Conservation (phyloP, 2,888 invertebrate genomes). For the Bibio marci region DNA sequence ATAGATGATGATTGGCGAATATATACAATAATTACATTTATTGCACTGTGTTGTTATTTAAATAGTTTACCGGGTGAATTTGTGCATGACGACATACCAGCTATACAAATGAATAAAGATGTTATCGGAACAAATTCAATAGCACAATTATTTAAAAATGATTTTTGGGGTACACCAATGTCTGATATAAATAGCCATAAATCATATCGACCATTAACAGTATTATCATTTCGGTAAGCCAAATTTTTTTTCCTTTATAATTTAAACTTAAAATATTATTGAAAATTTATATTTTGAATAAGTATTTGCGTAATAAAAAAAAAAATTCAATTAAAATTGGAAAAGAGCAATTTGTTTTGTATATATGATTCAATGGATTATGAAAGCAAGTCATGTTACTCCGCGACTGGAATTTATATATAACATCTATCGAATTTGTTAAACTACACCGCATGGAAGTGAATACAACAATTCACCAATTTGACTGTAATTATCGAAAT, state of each 20-base stretch:
- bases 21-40: constrained; percentile 44
- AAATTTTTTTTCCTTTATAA: neutral
- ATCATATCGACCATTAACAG: constrained; percentile 71
- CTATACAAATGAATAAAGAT: constrained; percentile 64
- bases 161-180: constrained; percentile 86
- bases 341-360: no score
- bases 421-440: no score
- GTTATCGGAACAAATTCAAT: constrained; percentile 51
- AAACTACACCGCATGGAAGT: no score
- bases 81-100: constrained; percentile 78
- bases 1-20: constrained; percentile 34
- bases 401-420: no score
- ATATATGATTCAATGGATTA: no score
- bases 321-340: no score
- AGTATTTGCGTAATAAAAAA: no score
- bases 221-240: constrained; percentile 68
- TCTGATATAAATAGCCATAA: constrained; percentile 67
- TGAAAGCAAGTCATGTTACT: no score
- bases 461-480: no score
- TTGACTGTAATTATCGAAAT: no score
- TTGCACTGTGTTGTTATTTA: constrained; percentile 50
- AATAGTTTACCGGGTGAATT: constrained; percentile 66
- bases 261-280: no score
- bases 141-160: constrained; percentile 49
- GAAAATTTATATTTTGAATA: no score